Base-by-base conservation (phyloP, 1,140 invertebrate species). In the Tetragnatha versicolor region DNA sequence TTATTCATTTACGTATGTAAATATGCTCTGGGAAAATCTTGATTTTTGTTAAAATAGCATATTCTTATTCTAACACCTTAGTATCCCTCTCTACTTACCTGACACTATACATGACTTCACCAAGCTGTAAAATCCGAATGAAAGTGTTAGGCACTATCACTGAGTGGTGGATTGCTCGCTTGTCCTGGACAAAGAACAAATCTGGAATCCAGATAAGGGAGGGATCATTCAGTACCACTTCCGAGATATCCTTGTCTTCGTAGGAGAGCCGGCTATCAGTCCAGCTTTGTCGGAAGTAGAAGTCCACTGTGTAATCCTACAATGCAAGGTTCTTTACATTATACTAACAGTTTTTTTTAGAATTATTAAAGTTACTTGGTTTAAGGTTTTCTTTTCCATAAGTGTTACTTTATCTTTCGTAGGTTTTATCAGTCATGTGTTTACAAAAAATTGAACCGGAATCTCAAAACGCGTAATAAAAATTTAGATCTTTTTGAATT, bases 181-280 rank as follows among this genome's bases (percentile, higher is more conserved):
- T 66, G 39, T 81, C 80, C 51, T 81, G 42, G 0, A 63, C 49
- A 42, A 81, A 81, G 31, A 81, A 81, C 25, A 81, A 37, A 70
- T 81, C 80, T 10, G 80, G 80, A 22, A 49, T 79, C 80, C 80
- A 81, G 10, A 81, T 79, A 4, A 35, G n/a, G 7, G 60, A 35
- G 3, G 51, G 35, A 31, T 81, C 76, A 14, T 45, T 58, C 4
- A 79, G 35, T n/a, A 49, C 33, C 9, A 81, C 20, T 27, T 27
- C n/a, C 14, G 47, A 31, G 45, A 79, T 73, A 20, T 79, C 70
- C 27, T 29, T 14, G 20, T 49, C 60, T 25, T 7, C 9, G 33
- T 31, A 65, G 9, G 45, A 4, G n/a, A 77, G 42, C 10, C 73
- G 29, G 7, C 31, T 29, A n/a, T 77, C 73, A 31, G 65, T 65